Evolutionary conservation across 2,888 invertebrate genomes (phyloP), one percentile per base, ranked within the genome.

Genomic region (Metallyticus violacea): DNA sequence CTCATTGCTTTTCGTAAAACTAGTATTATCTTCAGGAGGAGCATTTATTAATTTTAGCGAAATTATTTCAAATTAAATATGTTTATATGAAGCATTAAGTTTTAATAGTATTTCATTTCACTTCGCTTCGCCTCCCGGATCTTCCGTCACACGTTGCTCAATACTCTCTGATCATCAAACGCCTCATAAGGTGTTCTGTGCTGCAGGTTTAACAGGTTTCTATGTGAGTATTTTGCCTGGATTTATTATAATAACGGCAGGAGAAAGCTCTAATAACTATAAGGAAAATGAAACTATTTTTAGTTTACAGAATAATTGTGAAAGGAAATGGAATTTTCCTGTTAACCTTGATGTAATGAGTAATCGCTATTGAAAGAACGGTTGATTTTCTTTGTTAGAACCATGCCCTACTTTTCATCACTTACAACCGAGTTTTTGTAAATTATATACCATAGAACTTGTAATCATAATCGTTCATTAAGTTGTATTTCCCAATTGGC

Each of bases 121-220:
- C 15, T 22, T 15, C 40, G 15, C 22, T 62, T 2, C 40, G 40
- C 22, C 0, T 83, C 76, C 83, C 83, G 83, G 83, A 83, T 83
- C 83, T 83, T 83, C 83, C 83, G 83, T 83, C 83, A 83, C 83
- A 83, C 83, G 90, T 90, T 89, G 90, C 89, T 89, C 89, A 89
- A 89, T 89, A 88, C 86, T 86, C 89, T 88, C 89, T 89, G 88
- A 89, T 88, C 88, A 88, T 88, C 88, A 87, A 89, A 88, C 88
- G 88, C 88, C 88, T 88, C 88, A 78, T 82, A 85, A 86, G 88
- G 87, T 85, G 87, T 88, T 86, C 86, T 84, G 88, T 88, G 85
- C 89, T 89, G 88, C 87, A 88, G 86, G 88, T 89, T 88, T 85
- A 88, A 87, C 87, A 88, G 88, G 88, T 88, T 88, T 87, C 86